These are phyloP conservation scores for Lucifuga dentata DNA, from an alignment of 2,113 vertebrate genomes.

Conservation along the genomic window DNA sequence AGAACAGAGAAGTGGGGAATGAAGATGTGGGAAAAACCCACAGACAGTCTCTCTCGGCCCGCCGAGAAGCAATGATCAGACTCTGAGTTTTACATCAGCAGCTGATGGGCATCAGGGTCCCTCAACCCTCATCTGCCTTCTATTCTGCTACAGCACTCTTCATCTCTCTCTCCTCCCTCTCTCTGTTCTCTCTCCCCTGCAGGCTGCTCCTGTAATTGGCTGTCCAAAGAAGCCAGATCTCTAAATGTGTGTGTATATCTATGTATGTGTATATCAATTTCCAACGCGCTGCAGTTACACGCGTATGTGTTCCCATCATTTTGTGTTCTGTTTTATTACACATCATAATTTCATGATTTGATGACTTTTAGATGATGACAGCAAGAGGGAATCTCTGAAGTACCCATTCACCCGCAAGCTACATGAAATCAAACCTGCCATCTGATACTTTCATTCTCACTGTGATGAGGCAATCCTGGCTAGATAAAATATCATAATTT, in stretches of 20 bases:
- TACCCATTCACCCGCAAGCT: not conserved
- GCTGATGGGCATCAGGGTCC: conserved; percentile 56
- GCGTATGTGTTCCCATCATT: not conserved
- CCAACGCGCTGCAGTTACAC: no score
- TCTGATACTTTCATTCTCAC: not conserved
- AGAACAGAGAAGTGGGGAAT: not conserved
- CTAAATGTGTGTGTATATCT: not conserved
- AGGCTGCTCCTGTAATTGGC: conserved; percentile 62
- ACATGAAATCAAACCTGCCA: not conserved
- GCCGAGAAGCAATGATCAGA: conserved; percentile 66
- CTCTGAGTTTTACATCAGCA: conserved; percentile 65
- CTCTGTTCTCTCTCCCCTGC: conserved; percentile 35
- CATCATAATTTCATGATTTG: conserved; percentile 29
- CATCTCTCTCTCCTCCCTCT: conserved; percentile 43
- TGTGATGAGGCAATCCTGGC: not conserved
- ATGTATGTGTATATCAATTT: not conserved
- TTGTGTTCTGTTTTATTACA: conserved; percentile 8
- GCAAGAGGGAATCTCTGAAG: conserved; percentile 15
- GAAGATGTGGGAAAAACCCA: not conserved
- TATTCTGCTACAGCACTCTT: conserved; percentile 36
- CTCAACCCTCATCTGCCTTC: conserved; percentile 46
- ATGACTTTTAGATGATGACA: conserved; percentile 36
- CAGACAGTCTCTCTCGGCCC: conserved; percentile 17
- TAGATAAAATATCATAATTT: conserved; percentile 14
- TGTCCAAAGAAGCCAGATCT: conserved; percentile 36